A percentile compares a stretch with the other conserved stretches of the same genome.
Evolutionary conservation across 2,888 invertebrate species (phyloP).

Genomic region (Meiosimyza platycephala): DNA sequence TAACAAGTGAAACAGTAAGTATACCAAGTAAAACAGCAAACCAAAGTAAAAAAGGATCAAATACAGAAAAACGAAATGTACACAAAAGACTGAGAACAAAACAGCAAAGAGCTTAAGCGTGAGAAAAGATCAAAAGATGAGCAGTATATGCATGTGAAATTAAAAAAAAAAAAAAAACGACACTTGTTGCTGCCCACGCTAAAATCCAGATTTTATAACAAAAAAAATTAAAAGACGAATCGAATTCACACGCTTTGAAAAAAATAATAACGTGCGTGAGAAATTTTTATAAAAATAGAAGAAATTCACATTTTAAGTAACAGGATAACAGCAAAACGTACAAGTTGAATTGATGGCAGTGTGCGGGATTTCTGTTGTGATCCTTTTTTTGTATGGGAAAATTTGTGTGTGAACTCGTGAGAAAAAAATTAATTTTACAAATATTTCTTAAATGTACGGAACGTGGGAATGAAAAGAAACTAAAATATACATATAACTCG

Average conservation of each 20-base stretch:
- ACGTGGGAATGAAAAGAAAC: background rate
- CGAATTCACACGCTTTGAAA: conserved; percentile 13
- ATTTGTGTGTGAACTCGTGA: too few relatives aligned
- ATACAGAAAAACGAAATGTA: too few relatives aligned
- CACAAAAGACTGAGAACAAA: background rate
- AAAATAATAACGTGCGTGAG: conserved; percentile 18
- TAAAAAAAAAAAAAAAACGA: background rate
- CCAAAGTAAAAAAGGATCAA: background rate
- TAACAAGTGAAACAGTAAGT: background rate
- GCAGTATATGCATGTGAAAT: too few relatives aligned
- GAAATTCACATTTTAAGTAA: background rate
- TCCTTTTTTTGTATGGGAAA: too few relatives aligned
- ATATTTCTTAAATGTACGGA: too few relatives aligned
- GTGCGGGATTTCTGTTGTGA: too few relatives aligned
- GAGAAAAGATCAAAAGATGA: background rate
- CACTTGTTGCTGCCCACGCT: conserved; percentile 17
- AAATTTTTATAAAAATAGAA: conserved; percentile 20
- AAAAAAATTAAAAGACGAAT: background rate
- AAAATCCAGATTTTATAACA: background rate
- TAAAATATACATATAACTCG: background rate
- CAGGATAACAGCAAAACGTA: conserved; percentile 21
- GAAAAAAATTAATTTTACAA: too few relatives aligned
- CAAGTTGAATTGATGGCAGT: too few relatives aligned
- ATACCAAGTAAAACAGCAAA: background rate
- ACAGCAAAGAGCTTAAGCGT: background rate